Base-by-base conservation (phyloP, 2,113 vertebrate genomes). In the Laticauda colubrina region DNA sequence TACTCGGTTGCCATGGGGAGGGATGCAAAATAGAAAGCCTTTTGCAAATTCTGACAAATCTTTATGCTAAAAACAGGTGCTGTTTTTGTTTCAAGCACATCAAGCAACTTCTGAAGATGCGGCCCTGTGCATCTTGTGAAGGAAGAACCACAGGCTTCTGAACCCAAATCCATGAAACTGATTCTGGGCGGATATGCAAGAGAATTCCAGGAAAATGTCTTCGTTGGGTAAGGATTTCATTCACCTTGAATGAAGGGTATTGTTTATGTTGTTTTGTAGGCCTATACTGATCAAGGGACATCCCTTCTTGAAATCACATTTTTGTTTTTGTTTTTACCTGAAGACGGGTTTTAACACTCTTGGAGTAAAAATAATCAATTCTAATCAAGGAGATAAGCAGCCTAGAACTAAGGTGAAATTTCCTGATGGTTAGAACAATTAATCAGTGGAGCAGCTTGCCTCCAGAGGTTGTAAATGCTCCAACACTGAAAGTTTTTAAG, bases 191-290 rank as follows among this genome's bases (percentile, higher is more conserved):
- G 45, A 90, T 51, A 9, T 29, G 23, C 45, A 86, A 10, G 57
- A 93, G 81, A 64, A 93, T 87, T n/a, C 39, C n/a, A 90, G 89
- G 56, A 90, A 29, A 51, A 93, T 93, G 92, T 81, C 92, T 51
- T 86, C 81, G 2, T 53, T 93, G 10, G 89, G 92, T 93, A 90
- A 93, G 88, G 56, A 64, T 87, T 39, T n/a, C 14, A 29, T 12
- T 75, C 61, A 21, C 5, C 4, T 11, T 2, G 34, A 39, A 39
- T 10, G 39, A 26, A 92, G 51, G 75, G 29, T 2, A 26, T 20
- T 43, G 9, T 4, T 10, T 8, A 4, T 7, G 14, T 23, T 39
- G 14, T 90, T 89, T 89, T 61, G 29, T 59, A n/a, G 24, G 12
- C 23, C 29, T 5, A 11, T 4, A 45, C 4, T 2, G 18, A 54